phyloP scores from a whole-genome alignment of 2,888 invertebrate species.

The Drosophila robusta region DNA sequence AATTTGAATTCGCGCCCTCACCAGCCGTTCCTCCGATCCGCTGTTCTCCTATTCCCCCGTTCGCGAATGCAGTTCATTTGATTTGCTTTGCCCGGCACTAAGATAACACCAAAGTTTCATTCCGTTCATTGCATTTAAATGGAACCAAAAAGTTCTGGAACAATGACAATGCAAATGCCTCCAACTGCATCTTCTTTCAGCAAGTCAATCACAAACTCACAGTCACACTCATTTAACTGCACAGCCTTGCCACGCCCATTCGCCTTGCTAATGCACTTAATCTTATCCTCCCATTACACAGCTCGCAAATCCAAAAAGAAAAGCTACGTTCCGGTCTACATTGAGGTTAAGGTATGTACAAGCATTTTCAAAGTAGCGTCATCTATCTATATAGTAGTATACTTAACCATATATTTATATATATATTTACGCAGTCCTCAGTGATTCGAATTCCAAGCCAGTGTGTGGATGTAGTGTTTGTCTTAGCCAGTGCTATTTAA shows the following conservation, averaged over 20 bases:
- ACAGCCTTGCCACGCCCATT: slow-evolving; percentile 45
- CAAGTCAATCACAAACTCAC: slow-evolving; percentile 64
- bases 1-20: slow-evolving; percentile 64
- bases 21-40: not conserved
- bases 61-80: slow-evolving; percentile 63
- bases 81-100: slow-evolving; percentile 52
- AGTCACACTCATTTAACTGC: slow-evolving; percentile 47
- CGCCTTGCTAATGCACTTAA: slow-evolving; percentile 35
- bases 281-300: slow-evolving; percentile 17
- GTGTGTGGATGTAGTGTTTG: no score
- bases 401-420: no score
- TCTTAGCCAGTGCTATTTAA: no score
- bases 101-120: slow-evolving; percentile 67
- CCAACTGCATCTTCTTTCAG: slow-evolving; percentile 41
- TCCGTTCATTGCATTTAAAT: slow-evolving; percentile 80
- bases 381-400: no score
- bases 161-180: slow-evolving; percentile 65
- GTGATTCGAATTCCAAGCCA: no score
- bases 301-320: slow-evolving; percentile 78
- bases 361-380: no score
- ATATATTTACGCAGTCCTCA: no score
- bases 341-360: slow-evolving; percentile 83
- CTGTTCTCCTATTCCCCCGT: slow-evolving; percentile 9
- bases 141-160: slow-evolving; percentile 41
- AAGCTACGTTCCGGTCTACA: slow-evolving; percentile 74